Evolutionary conservation across 2,113 vertebrate genomes (phyloP), one percentile per base, ranked within the genome.

Genomic region (Chaetops frenatus): DNA sequence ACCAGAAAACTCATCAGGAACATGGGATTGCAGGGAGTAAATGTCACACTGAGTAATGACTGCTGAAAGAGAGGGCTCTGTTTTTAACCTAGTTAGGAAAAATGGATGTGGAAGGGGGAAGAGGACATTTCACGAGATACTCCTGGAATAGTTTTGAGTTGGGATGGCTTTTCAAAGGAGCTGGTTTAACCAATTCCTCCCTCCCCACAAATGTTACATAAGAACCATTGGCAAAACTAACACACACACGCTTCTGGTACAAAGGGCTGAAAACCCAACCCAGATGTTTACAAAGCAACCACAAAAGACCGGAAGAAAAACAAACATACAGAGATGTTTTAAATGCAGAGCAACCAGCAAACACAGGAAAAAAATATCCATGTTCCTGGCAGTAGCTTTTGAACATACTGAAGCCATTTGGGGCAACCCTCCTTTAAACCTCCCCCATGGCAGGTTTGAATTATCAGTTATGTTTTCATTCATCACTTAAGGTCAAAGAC

Each of bases 221-320:
- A 96, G 88, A 90, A 36, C 90, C 60, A 42, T 9, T 83, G 94
- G 95, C 88, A 96, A 71, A 85, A 56, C 82, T 72, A 83, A 92
- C 71, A 78, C 54, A 88, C 79, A 78, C 51, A 69, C 3, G 2
- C 66, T 90, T 54, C 87, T 90, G 44, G 72, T 86, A 90, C 94
- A 94, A 94, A 93, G 90, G 79, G 45, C 86, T 88, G 9, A 70
- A 95, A 88, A 93, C 61, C 12, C 86, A 95, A 89, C 90, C 92
- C 95, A 93, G 90, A 96, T 96, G 94, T 96, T 97, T 96, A 93
- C 94, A 97, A 94, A 96, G 92, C 82, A 81, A 90, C 92, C 85
- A 51, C 93, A 93, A 92, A 91, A 95, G 92, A 86, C 92, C 86
- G 90, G 90, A 96, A 96, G 86, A 92, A 93, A 95, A 95, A 95